Evolutionary conservation across 2,888 invertebrate species (phyloP), one percentile per base, ranked within the genome.

Genomic region (Patella depressa): DNA sequence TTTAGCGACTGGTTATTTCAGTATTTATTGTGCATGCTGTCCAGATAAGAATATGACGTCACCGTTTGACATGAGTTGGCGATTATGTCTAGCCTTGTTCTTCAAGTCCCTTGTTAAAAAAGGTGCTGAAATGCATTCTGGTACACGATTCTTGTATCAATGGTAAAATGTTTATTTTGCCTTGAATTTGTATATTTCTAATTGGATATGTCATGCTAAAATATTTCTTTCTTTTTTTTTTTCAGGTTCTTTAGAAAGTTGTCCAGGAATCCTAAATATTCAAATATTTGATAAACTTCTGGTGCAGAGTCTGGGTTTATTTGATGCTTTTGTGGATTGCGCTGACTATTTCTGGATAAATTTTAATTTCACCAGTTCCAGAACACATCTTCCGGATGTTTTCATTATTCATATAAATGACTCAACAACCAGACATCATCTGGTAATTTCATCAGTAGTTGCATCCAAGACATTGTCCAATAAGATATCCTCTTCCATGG

Each of bases 321-420:
- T 88, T 76, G 90, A 91, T 78, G 81, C 89, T 53, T 82, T 90
- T 17, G 83, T 90, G 76, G 85, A 83, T 76, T 89, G 89, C 78
- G 89, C 88, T 11, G 72, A 82, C 19, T 78, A 88, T 19, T 91
- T 91, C 81, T 83, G 85, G 69, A 79, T 90, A 69, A 84, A 85
- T 70, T 86, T 89, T 71, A 84, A 84, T 72, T 79, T 89, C 19
- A 83, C 85, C 55, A 81, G 82, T 53, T 74, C 78, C 53, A 78
- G 79, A 55, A 79, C 77, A 29, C 82, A 84, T 55, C 81, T 85
- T 1, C 87, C 87, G 12, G 87, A 88, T 75, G 80, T 88, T 11
- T 88, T 88, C 74, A 82, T 85, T 3, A 83, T 85, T 19, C 80
- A 85, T 45, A 71, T 88, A 45, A 89, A 88, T 73, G 89, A 89